A percentile compares a stretch with the other conserved stretches of the same genome.
These are phyloP conservation scores for Maniola jurtina DNA, from an alignment of 1,140 invertebrate species.

Conservation along the genomic window DNA sequence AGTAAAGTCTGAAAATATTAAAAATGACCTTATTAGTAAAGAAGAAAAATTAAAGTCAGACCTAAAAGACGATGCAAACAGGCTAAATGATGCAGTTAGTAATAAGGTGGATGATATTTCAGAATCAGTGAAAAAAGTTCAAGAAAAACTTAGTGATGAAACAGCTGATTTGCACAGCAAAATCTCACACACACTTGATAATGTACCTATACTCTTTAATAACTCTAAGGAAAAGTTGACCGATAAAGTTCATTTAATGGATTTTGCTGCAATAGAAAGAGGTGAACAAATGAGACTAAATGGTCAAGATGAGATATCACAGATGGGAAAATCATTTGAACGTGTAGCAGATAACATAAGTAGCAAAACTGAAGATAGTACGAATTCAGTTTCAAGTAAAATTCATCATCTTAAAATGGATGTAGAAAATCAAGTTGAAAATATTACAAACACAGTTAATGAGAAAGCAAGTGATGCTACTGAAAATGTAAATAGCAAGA, in stretches of 20 bases:
- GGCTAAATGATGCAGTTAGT: slow-evolving; percentile 37
- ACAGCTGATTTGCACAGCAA: slow-evolving; percentile 41
- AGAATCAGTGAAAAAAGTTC: slow-evolving; percentile 39
- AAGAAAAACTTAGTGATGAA: slow-evolving; percentile 43
- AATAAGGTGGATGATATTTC: slow-evolving; percentile 42
- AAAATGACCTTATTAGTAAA: slow-evolving; percentile 51
- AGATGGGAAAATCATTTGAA: slow-evolving; percentile 39
- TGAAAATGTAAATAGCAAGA: slow-evolving; percentile 44
- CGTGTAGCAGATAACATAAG: slow-evolving; percentile 37
- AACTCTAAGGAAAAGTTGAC: slow-evolving; percentile 45
- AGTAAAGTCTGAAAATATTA: slow-evolving; percentile 45
- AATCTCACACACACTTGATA: slow-evolving; percentile 41
- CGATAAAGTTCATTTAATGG: slow-evolving; percentile 52
- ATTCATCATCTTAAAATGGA: slow-evolving; percentile 34
- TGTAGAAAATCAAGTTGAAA: slow-evolving; percentile 41
- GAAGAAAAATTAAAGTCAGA: slow-evolving; percentile 45
- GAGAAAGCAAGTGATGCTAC: slow-evolving; percentile 37
- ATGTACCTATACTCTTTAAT: slow-evolving; percentile 38
- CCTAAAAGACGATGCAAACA: slow-evolving; percentile 39
- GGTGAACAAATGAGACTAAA: slow-evolving; percentile 53
- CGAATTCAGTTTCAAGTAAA: slow-evolving; percentile 34
- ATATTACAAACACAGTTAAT: slow-evolving; percentile 30
- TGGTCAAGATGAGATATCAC: slow-evolving; percentile 39
- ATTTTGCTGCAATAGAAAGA: slow-evolving; percentile 61
- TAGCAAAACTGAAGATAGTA: slow-evolving; percentile 36